Base-by-base conservation (phyloP, 2,888 invertebrate species). In the Falcaria lacertinaria region DNA sequence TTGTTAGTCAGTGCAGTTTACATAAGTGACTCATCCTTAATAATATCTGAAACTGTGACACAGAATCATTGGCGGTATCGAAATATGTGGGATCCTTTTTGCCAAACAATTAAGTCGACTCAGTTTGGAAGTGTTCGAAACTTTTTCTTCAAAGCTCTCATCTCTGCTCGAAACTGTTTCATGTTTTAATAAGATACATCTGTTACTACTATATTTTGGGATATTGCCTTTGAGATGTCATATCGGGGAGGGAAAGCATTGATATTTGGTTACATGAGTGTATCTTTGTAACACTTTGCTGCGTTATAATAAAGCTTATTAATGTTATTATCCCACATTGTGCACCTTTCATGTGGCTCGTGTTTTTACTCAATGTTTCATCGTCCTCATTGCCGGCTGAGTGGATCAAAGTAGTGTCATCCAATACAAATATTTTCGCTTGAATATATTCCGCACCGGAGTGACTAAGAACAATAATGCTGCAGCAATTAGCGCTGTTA, bases 11-110 rank as follows among this genome's bases (percentile, higher is more conserved):
- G 62, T 75, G 59, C 50, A 57, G 70, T 77, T 71, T 69, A 66
- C 64, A 71, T 57, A 64, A 74, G 64, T 86, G 85, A 84, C 57
- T 85, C 84, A 85, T 45, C 53, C 43, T 64, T 57, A 55, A 69
- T 75, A 70, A 67, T 64, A 62, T 57, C 57, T 72, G 66, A 69
- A 74, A 54, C 33, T 50, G 50, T 79, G 77, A 82, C 73, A 65
- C 75, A 75, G 61, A 50, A 39, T 50, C 75, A 74, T 53, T 8
- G 3, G 15, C 7, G 22, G 17, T 36, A 36, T 14, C 13, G 7
- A 33, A 34, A 25, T 19, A 11, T 19, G 3, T 17, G 5, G 36
- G n/a, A 11, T 19, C 33, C 22, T 15, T 45, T 48, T 45, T 34
- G 11, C 28, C 2, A 2, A 47, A 43, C 17, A 33, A 36, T 45